Evolutionary conservation across 92 coral and sea anemone genomes (phyloP).

Genomic region (Porites evermanni): DNA sequence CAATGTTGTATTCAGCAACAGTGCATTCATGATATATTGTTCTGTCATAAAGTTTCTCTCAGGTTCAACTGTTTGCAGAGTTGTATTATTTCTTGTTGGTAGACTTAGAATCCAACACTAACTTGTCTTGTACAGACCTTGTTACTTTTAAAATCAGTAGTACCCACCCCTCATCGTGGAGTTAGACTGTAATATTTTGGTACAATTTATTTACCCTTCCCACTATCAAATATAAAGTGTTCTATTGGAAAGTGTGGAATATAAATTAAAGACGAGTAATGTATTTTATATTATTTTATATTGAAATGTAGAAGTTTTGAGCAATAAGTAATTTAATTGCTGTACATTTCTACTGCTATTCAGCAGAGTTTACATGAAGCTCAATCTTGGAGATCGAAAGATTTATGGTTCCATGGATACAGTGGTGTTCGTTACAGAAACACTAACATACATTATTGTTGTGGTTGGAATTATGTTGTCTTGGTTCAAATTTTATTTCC

Average conservation of each 20-base stretch:
- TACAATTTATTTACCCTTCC: slow-evolving; percentile 22
- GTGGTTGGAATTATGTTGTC: no score
- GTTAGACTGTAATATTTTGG: slow-evolving; percentile 18
- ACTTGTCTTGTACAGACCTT: slow-evolving; percentile 27
- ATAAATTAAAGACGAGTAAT: slow-evolving; percentile 41
- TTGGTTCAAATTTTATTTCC: no score
- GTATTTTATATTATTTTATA: slow-evolving; percentile 61
- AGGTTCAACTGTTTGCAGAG: slow-evolving; percentile 1
- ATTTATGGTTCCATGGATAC: not conserved
- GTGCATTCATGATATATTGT: not conserved
- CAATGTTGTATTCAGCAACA: not conserved
- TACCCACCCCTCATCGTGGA: not conserved
- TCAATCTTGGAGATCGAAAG: not conserved
- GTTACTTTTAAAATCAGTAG: slow-evolving; percentile 19
- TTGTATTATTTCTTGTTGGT: slow-evolving; percentile 48
- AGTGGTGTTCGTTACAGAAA: not conserved
- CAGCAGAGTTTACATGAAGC: not conserved
- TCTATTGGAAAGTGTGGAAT: slow-evolving; percentile 36
- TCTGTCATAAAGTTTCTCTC: not conserved
- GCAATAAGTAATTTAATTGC: slow-evolving; percentile 44
- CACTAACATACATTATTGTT: slow-evolving; percentile 3
- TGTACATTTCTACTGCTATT: slow-evolving; percentile 45
- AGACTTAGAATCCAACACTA: slow-evolving; percentile 9
- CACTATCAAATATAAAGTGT: slow-evolving; percentile 30
- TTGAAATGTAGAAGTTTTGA: slow-evolving; percentile 45